Base-by-base conservation (phyloP, 2,888 invertebrate species). In the Campoplex nolae region DNA sequence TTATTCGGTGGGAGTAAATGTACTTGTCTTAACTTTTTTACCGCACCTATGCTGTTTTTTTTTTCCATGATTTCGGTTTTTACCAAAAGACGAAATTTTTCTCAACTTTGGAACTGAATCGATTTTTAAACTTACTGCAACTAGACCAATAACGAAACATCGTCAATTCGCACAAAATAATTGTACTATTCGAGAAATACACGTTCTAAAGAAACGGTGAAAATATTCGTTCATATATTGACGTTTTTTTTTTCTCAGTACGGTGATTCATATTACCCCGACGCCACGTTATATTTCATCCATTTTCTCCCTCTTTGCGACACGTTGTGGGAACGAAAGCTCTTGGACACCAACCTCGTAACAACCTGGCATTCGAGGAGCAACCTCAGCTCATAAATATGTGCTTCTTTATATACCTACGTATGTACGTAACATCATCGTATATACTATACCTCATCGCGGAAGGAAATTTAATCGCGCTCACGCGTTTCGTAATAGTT, bases 391-490 rank as follows among this genome's bases (percentile, higher is more conserved):
- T 35, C 51, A 51, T 48, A 78, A 35, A 62, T 23, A 45, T 54
- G 48, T 54, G 51, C 42, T 42, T 67, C 67, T 67, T 32, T n/a
- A 6, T 65, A 51, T 38, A 65, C 51, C 18, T 35, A 42, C 51
- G 35, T 70, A 35, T 70, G 42, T 16, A 42, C 54, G 42, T 35
- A 65, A 32, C 77, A 45, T 42, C 45, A 6, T 42, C 45, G 1
- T 6, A 18, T 73, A 38, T 51, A 73, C 62, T 7, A n/a, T 45
- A 68, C n/a, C 83, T 85, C 84, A 86, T 77, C 74, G 75, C 71
- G 83, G 42, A 65, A 88, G 90, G 88, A 90, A 90, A 91, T 91
- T 91, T 90, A 90, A 91, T 91, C 90, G 88, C 85, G 77, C 86
- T 77, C 74, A 79, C 88, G 71, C 84, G 28, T 80, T 71, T 70